Evolutionary conservation across 2,113 vertebrate species (phyloP).

Genomic region (Origma solitaria): DNA sequence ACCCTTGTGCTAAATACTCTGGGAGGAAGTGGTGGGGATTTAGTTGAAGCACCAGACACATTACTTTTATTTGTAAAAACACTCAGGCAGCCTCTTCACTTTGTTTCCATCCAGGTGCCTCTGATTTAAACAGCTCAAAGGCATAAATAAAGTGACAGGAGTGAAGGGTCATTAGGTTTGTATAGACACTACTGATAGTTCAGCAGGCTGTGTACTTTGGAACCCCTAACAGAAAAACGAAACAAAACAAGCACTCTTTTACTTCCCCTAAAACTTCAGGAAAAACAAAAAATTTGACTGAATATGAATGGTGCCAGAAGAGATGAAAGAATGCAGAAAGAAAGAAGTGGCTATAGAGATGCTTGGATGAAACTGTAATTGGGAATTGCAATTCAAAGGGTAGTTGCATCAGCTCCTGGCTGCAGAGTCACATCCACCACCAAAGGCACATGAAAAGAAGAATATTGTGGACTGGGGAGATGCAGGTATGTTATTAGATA

Average conservation of each 20-base stretch:
- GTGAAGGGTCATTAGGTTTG: background rate
- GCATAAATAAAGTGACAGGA: background rate
- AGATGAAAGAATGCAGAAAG: background rate
- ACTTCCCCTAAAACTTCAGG: background rate
- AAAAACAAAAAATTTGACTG: background rate
- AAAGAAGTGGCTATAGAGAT: background rate
- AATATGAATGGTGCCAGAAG: background rate
- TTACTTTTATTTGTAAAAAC: background rate
- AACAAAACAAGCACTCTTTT: background rate
- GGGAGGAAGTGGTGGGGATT: background rate
- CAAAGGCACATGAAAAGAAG: background rate
- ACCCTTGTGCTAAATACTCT: background rate
- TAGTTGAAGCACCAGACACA: background rate
- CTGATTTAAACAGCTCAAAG: conserved; percentile 13
- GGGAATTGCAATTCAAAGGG: background rate
- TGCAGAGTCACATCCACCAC: background rate
- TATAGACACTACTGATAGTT: background rate
- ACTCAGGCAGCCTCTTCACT: background rate
- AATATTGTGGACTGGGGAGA: background rate
- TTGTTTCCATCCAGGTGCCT: conserved; percentile 19
- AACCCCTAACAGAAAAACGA: background rate
- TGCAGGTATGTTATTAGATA: background rate
- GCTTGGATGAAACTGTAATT: background rate
- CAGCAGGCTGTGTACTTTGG: background rate
- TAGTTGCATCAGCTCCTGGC: background rate